Conservation (phyloP, 2,797 vertebrate genomes). For the Perodicticus potto region DNA sequence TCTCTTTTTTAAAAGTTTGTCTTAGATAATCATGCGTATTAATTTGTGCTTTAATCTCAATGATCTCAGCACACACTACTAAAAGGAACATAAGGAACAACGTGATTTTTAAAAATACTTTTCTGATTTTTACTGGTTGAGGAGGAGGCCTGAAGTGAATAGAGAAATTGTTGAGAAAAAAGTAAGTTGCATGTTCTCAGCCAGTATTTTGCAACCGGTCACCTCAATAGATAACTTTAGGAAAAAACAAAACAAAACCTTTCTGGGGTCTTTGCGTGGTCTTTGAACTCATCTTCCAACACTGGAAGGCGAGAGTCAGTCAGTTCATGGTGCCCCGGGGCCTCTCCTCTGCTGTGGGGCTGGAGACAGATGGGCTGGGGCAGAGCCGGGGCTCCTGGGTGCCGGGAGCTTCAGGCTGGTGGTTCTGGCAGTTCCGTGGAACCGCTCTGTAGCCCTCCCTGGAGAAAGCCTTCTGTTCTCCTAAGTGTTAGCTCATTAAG, state of each 20-base stretch:
- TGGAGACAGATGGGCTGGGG: conserved; percentile 45
- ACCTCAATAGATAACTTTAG: not conserved
- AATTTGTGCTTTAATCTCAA: not conserved
- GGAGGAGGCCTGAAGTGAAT: not conserved
- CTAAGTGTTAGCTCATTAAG: conserved; percentile 57
- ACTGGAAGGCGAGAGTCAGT: not conserved
- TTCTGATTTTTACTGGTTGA: conserved; percentile 25
- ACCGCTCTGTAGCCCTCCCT: conserved; percentile 49
- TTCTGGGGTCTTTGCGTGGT: not conserved
- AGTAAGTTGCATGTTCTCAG: not conserved
- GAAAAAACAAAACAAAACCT: not conserved
- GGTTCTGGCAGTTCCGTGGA: conserved; percentile 58
- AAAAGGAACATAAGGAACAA: conserved; percentile 10
- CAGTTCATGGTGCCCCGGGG: not conserved
- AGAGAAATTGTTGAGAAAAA: conserved; percentile 44
- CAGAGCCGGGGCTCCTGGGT: not conserved
- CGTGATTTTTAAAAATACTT: not conserved
- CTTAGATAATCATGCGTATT: not conserved
- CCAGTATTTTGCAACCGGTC: not conserved
- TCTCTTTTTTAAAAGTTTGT: conserved; percentile 52
- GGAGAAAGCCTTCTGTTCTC: conserved; percentile 71
- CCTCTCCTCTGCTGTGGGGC: not conserved
- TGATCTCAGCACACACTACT: not conserved
- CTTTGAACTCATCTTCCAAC: conserved; percentile 30
- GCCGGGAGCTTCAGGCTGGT: not conserved